phyloP scores from a whole-genome alignment of 2,113 vertebrate species.

The Acrocephalus kingi region DNA sequence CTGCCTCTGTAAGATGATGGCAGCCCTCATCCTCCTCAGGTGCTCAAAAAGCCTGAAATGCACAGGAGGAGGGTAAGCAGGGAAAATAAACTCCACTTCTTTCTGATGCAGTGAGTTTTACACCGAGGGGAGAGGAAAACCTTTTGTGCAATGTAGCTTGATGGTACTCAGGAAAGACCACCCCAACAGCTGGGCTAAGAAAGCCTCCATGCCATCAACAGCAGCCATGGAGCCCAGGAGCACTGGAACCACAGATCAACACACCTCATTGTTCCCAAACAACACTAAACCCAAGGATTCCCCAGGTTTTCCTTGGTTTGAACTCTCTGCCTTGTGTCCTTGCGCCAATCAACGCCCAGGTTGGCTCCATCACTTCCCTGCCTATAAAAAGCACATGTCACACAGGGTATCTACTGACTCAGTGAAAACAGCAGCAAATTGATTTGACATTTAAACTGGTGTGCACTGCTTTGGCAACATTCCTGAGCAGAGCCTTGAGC shows the following conservation, averaged over 20 bases:
- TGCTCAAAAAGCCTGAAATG: slow-evolving; percentile 77
- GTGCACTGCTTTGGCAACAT: background rate
- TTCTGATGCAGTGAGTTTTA: background rate
- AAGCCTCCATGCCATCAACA: background rate
- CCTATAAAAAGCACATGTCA: background rate
- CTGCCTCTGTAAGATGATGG: slow-evolving; percentile 87
- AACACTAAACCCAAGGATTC: background rate
- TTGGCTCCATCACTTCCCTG: background rate
- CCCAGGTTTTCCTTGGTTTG: background rate
- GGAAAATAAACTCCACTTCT: background rate
- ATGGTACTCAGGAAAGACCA: background rate
- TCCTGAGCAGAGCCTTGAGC: background rate
- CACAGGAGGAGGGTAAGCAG: background rate
- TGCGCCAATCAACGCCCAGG: accelerated
- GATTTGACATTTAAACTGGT: slow-evolving; percentile 21
- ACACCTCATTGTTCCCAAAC: background rate
- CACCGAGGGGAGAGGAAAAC: background rate
- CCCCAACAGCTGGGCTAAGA: background rate
- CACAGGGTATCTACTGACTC: background rate
- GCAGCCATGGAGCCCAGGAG: background rate
- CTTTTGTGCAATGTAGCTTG: background rate
- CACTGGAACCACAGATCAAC: background rate
- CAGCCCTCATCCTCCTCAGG: slow-evolving; percentile 81
- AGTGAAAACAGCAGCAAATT: background rate
- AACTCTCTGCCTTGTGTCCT: accelerated